Base-by-base conservation (phyloP, 2,888 invertebrate genomes). In the Xestia c-nigrum region DNA sequence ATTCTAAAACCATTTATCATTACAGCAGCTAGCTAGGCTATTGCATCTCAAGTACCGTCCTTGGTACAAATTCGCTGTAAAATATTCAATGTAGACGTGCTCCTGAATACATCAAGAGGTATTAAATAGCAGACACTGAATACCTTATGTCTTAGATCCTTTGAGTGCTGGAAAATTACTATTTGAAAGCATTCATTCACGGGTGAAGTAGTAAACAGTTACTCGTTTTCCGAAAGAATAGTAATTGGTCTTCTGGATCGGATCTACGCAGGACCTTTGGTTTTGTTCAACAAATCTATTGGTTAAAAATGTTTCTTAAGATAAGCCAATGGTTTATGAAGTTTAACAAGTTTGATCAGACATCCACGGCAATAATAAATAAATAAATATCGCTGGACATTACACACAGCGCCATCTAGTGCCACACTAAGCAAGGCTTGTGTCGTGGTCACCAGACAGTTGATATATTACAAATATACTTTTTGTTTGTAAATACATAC, bases 71-170 rank as follows among this genome's bases (percentile, higher is more conserved):
- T 63, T 55, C 46, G 24, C 52, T 55, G 24, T 81, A 50, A 81
- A 75, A 69, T 84, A 79, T 76, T 85, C 69, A 67, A 65, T 24
- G 24, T 12, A 69, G 73, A 46, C 72, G 64, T 78, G 85, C 50
- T 66, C 59, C 55, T 74, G 78, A 84, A 85, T 85, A 72, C 40
- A 74, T 72, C 40, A 74, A 77, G 68, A 70, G 59, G 57, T 63
- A 77, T 69, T 66, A 69, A 71, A 65, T 31, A 31, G 68, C 65
- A 65, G 71, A 31, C 40, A 68, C 59, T 76, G 81, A 73, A 79
- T 83, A 70, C 4, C 38, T 61, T 68, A 77, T 72, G 47, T 21
- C 50, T 65, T 59, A 40, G 47, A 74, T 83, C 52, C 16, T 63
- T 70, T 67, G 52, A 83, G 73, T 67, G 67, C 61, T 83, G 38